A percentile compares a stretch with the other conserved stretches of the same genome.
Evolutionary conservation across 2,888 invertebrate species (phyloP).

Genomic region (Diarsia rubi): DNA sequence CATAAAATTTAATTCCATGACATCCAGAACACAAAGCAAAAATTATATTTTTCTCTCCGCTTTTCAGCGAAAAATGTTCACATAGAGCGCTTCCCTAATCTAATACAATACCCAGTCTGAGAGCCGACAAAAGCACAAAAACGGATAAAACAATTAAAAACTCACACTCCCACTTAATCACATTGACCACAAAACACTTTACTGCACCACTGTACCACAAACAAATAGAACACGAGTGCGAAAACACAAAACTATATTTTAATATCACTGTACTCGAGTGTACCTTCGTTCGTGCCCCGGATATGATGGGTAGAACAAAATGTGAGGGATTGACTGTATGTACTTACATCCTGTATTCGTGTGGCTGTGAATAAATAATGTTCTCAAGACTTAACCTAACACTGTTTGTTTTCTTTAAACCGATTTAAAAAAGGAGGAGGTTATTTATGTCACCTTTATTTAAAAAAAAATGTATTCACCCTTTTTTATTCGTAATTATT

Average conservation of each 20-base stretch:
- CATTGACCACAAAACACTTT: constrained; percentile 65
- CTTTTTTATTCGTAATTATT: too few species aligned
- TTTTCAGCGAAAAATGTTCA: background rate
- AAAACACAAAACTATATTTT: constrained; percentile 71
- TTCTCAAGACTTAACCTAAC: background rate
- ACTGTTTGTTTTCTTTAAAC: constrained; percentile 7
- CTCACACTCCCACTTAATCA: constrained; percentile 40
- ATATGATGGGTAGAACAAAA: constrained; percentile 41
- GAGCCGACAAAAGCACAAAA: constrained; percentile 14
- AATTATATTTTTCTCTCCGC: background rate
- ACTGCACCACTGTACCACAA: constrained; percentile 62
- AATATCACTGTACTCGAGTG: constrained; percentile 66
- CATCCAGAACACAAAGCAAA: background rate
- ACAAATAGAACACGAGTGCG: constrained; percentile 58
- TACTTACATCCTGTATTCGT: constrained; percentile 4
- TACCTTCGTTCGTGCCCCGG: constrained; percentile 51
- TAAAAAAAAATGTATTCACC: too few species aligned
- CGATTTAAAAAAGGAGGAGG: too few species aligned
- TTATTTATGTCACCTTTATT: too few species aligned
- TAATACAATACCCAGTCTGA: constrained; percentile 13
- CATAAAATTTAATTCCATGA: background rate
- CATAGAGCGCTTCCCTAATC: background rate
- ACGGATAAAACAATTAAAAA: constrained; percentile 47
- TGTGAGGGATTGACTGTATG: constrained; percentile 49
- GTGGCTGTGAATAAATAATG: constrained; percentile 37